phyloP scores from a whole-genome alignment of 2,888 invertebrate species.

The Tanypteryx hageni region DNA sequence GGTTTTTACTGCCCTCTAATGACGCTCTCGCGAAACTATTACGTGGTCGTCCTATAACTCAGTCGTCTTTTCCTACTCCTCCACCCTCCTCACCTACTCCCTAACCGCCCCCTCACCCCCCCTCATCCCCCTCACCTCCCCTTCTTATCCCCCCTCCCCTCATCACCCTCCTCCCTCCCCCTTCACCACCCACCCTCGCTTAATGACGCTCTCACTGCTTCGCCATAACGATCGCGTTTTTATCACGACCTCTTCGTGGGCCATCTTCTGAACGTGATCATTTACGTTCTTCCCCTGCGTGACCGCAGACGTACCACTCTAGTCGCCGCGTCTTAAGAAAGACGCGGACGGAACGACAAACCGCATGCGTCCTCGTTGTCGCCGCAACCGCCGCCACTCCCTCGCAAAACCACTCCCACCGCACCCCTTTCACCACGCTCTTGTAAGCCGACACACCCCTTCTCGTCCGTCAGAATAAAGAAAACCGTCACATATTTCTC shows the following conservation, averaged over 20 bases:
- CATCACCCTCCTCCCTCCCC: background rate
- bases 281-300: too few species aligned
- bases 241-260: background rate
- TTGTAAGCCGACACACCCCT: too few species aligned
- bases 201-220: background rate
- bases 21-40: background rate
- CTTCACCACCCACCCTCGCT: background rate
- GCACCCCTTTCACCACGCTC: background rate
- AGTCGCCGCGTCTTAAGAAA: too few species aligned
- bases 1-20: conserved; percentile 4
- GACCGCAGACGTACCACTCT: too few species aligned
- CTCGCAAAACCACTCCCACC: background rate
- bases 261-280: too few species aligned
- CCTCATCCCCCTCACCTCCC: background rate
- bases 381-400: conserved; percentile 14
- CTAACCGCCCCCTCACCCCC: background rate
- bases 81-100: background rate
- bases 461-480: background rate
- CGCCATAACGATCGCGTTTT: background rate
- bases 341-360: too few species aligned
- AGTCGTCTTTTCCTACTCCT: background rate
- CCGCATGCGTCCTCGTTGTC: too few species aligned
- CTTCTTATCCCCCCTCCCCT: background rate
- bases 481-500: background rate
- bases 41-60: background rate